Evolutionary conservation across 2,888 invertebrate genomes (phyloP), one percentile per base, ranked within the genome.

Genomic region (Metopia argyrocephala): DNA sequence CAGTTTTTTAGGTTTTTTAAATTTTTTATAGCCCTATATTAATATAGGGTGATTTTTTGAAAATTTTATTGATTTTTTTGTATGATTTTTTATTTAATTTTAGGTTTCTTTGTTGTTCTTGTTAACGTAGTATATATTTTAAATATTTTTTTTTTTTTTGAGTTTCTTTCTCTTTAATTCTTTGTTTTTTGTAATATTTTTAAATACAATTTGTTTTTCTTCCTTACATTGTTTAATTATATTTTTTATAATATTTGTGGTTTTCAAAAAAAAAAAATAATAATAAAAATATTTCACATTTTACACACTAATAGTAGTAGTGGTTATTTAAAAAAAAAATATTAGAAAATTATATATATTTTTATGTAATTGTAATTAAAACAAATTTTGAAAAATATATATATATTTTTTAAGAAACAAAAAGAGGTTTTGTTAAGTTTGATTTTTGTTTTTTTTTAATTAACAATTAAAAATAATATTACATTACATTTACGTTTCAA

Each of bases 61-160:
- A 81, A 78, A 78, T 81, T 81, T 81, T 81, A 81, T 81, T 81
- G 70, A 81, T 81, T 81, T 81, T 81, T 81, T 81, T 81, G 74
- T 78, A 75, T 78, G 46, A n/a, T 70, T 76, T 81, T 73, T 66
- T 52, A 45, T 65, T 50, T 52, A 15, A 50, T 50, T 61, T 28
- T 76, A 38, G 61, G 38, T 61, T 61, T 69, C 21, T 76, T 78
- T 68, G 57, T 78, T 71, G 56, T 64, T 73, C 18, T 69, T 78
- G 71, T 78, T 81, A 81, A 81, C 81, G 74, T 81, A 74, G 64
- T 78, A 81, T 78, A 81, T 81, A 78, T 81, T 78, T 81, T 81
- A 74, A 78, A 78, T 78, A 78, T 81, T 75, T 79, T 69, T 81
- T 78, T 59, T 56, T 56, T 56, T 75, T 78, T 81, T 81, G 65